phyloP scores from a whole-genome alignment of 2,797 vertebrate genomes.

The Falco concolor region DNA sequence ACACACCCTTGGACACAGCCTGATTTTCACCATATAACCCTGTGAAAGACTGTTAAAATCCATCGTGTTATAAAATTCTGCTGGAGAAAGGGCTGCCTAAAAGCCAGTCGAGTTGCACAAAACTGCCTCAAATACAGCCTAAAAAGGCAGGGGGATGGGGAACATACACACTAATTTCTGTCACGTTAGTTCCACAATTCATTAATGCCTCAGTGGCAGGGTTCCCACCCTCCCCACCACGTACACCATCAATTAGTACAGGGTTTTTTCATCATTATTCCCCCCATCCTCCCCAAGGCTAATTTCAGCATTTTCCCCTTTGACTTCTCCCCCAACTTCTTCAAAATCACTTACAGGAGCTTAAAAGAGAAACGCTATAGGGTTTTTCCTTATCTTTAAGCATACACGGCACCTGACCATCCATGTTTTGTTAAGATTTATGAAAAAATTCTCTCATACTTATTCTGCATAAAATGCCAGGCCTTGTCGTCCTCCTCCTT shows the following conservation, averaged over 20 bases:
- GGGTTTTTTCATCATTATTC: neutral
- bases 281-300: neutral
- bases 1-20: neutral
- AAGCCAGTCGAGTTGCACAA: neutral
- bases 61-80: neutral
- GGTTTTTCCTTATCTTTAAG: neutral
- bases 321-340: neutral
- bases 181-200: neutral
- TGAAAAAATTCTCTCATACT: neutral
- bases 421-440: neutral
- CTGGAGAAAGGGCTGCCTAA: neutral
- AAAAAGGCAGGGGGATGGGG: neutral
- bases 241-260: neutral
- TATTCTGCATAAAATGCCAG: neutral
- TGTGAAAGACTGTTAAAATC: neutral
- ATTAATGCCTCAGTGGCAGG: neutral
- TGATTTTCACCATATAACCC: neutral
- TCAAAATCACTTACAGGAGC: neutral
- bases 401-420: neutral
- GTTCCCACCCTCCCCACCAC: neutral
- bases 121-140: neutral
- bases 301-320: neutral
- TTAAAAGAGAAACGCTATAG: neutral
- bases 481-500: neutral
- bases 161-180: neutral